Base-by-base conservation (phyloP, 2,113 vertebrate species). In the Oreochromis tanganicae region DNA sequence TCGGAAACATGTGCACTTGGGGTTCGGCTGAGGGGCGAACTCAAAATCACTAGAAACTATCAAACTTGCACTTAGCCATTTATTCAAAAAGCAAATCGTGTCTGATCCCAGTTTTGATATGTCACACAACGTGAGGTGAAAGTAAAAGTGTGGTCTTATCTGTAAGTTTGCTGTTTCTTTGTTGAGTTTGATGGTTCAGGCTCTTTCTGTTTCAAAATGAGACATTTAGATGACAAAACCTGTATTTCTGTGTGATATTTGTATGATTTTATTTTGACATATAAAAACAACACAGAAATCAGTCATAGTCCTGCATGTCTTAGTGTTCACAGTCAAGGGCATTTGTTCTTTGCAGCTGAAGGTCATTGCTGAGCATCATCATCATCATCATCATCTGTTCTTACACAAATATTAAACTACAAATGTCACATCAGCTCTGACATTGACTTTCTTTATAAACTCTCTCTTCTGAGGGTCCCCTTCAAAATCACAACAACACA, bases 361-460 rank as follows among this genome's bases (percentile, higher is more conserved):
- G 94, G 92, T 94, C 92, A 89, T 85, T 29, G 80, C 80, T 48
- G 52, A 79, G 78, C 82, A 48, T 46, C 61, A 48, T 85, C 56
- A 24, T 55, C 52, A 55, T 46, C 43, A 46, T 88, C 68, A 29
- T 73, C 85, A 6, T 38, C 48, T 50, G 11, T 9, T 85, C 24
- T 61, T n/a, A 32, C 21, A 46, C 61, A 83, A 82, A 88, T 3
- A 83, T 59, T 32, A 38, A 63, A 83, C 68, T 34, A 2, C 14
- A 61, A 75, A 46, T 9, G 3, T 87, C 87, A 59, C 81, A 43
- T 80, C 32, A 55, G 71, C 56, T 57, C 85, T 84, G 66, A 86
- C 75, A 57, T 57, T 50, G 71, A 32, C 43, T 80, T 54, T 73
- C n/a, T 75, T 86, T 71, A 50, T 12, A 78, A 94, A 73, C 24